These are phyloP conservation scores for Setophaga coronata DNA, from an alignment of 2,113 vertebrate genomes.

Conservation along the genomic window DNA sequence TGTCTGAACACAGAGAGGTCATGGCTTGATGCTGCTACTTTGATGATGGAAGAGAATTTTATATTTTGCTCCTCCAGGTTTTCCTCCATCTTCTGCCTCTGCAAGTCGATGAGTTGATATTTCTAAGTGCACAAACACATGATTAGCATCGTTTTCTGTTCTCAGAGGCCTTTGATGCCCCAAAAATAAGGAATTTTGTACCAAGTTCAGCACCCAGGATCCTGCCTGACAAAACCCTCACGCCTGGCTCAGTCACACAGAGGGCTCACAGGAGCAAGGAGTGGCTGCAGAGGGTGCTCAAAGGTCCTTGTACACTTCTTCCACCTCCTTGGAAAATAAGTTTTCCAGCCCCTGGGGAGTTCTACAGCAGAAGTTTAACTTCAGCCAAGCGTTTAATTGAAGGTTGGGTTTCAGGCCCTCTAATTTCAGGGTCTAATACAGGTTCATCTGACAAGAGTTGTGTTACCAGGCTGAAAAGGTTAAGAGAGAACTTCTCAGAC, in stretches of 20 bases:
- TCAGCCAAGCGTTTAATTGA: not conserved
- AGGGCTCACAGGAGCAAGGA: not conserved
- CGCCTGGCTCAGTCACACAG: fast-evolving
- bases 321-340: not conserved
- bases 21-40: not conserved
- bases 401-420: not conserved
- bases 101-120: not conserved
- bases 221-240: not conserved
- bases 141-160: not conserved
- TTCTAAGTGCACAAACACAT: not conserved
- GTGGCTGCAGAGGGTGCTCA: fast-evolving
- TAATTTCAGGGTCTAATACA: not conserved
- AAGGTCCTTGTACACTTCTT: not conserved
- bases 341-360: not conserved
- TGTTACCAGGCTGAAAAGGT: not conserved
- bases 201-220: not conserved
- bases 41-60: slow-evolving; percentile 14
- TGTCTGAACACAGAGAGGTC: not conserved
- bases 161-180: not conserved
- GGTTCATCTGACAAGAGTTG: not conserved
- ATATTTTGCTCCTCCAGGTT: not conserved
- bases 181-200: not conserved
- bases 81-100: not conserved
- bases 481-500: not conserved
- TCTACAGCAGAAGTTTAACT: not conserved